Conservation (phyloP, 2,888 invertebrate species). For the Bimastos eiseni region DNA sequence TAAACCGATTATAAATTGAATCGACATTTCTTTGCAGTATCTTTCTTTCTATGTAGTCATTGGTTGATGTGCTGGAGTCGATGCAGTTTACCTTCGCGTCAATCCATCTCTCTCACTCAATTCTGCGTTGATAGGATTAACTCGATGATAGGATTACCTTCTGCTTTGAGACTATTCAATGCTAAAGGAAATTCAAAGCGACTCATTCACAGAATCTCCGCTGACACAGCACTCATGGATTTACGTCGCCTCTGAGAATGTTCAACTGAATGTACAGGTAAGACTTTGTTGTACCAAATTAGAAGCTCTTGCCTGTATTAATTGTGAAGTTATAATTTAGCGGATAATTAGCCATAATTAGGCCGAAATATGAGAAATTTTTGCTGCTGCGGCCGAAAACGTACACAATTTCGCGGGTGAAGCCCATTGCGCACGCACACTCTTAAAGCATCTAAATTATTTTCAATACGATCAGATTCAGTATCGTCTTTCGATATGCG, state of each 20-base stretch:
- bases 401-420: too few species aligned
- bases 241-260: not conserved
- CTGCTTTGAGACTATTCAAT: not conserved
- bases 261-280: not conserved
- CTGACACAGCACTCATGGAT: not conserved
- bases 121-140: not conserved
- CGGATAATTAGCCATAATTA: too few species aligned
- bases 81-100: not conserved
- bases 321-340: too few species aligned
- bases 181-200: not conserved
- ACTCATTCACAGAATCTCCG: not conserved
- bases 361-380: too few species aligned
- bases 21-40: not conserved
- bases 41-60: not conserved
- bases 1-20: not conserved
- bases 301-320: not conserved
- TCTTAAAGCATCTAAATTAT: too few species aligned
- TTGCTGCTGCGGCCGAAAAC: too few species aligned
- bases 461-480: too few species aligned
- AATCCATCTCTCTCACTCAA: not conserved
- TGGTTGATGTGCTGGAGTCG: not conserved
- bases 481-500: too few species aligned
- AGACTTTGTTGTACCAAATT: not conserved
- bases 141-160: not conserved
- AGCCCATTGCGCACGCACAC: too few species aligned